Conservation (phyloP, 2,888 invertebrate species). For the Drosophila suboccidentalis region DNA sequence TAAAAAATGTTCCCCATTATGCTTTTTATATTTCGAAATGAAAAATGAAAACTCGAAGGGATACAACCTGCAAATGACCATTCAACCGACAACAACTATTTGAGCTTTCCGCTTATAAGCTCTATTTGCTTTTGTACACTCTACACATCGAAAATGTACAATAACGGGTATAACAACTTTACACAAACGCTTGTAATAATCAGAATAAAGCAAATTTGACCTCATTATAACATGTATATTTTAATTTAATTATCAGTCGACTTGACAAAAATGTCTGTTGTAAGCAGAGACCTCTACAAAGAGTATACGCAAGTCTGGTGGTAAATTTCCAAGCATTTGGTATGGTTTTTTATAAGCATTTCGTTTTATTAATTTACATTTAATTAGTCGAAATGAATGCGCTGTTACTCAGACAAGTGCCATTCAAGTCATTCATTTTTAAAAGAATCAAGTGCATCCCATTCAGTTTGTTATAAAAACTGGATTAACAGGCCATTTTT, state of each 20-base stretch:
- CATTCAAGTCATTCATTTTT: slow-evolving; percentile 57
- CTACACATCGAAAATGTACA: background rate
- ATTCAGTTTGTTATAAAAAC: slow-evolving; percentile 11
- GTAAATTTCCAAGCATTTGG: slow-evolving; percentile 3
- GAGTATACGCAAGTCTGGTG: background rate
- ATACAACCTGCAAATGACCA: slow-evolving; percentile 50
- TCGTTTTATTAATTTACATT: slow-evolving; percentile 66
- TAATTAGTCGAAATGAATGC: slow-evolving; percentile 60
- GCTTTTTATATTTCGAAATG: slow-evolving; percentile 19
- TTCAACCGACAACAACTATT: slow-evolving; percentile 54
- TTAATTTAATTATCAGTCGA: background rate
- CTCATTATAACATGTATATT: background rate
- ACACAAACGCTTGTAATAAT: background rate
- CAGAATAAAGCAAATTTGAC: background rate
- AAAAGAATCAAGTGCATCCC: slow-evolving; percentile 43
- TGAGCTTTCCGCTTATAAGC: slow-evolving; percentile 20
- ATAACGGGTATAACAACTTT: background rate
- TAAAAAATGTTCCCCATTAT: slow-evolving; percentile 23
- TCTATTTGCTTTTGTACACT: slow-evolving; percentile 10
- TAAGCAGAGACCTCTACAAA: background rate
- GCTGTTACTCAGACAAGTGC: slow-evolving; percentile 33
- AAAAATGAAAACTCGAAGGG: slow-evolving; percentile 25
- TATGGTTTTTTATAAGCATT: slow-evolving; percentile 9
- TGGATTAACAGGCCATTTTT: slow-evolving; percentile 1
- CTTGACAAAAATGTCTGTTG: background rate